phyloP scores from a whole-genome alignment of 2,888 invertebrate genomes.

The Cremastinae sp. region DNA sequence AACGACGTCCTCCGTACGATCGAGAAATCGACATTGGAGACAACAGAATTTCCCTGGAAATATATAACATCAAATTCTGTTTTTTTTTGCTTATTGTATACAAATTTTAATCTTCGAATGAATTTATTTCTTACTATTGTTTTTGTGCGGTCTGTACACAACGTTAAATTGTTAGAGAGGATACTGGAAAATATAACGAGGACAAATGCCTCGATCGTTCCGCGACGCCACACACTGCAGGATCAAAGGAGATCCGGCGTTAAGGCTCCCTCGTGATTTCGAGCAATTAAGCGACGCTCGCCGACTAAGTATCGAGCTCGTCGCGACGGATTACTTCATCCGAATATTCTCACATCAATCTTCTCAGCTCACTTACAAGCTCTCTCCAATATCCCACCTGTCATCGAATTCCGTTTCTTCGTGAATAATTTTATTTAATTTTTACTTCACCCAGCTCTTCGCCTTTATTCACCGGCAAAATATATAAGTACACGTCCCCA shows the following conservation, averaged over 20 bases:
- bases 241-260: slow-evolving; percentile 59
- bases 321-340: slow-evolving; percentile 72
- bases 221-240: slow-evolving; percentile 40
- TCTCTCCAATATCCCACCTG: slow-evolving; percentile 45
- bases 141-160: no score
- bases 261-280: slow-evolving; percentile 70
- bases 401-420: no score
- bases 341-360: slow-evolving; percentile 72
- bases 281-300: slow-evolving; percentile 73
- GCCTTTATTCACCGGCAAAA: background rate
- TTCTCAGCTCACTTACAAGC: slow-evolving; percentile 69
- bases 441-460: background rate
- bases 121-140: no score
- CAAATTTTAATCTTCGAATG: no score
- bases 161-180: slow-evolving; percentile 6
- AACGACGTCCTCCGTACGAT: slow-evolving; percentile 67
- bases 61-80: no score
- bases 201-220: slow-evolving; percentile 34
- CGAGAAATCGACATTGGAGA: slow-evolving; percentile 65
- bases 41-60: background rate
- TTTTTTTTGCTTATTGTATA: no score
- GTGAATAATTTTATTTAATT: no score
- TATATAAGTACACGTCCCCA: no score
- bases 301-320: slow-evolving; percentile 46
- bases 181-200: slow-evolving; percentile 35